A percentile compares a stretch with the other conserved stretches of the same genome.
Conservation (phyloP, 2,113 vertebrate genomes). For the Protobothrops mucrosquamatus region DNA sequence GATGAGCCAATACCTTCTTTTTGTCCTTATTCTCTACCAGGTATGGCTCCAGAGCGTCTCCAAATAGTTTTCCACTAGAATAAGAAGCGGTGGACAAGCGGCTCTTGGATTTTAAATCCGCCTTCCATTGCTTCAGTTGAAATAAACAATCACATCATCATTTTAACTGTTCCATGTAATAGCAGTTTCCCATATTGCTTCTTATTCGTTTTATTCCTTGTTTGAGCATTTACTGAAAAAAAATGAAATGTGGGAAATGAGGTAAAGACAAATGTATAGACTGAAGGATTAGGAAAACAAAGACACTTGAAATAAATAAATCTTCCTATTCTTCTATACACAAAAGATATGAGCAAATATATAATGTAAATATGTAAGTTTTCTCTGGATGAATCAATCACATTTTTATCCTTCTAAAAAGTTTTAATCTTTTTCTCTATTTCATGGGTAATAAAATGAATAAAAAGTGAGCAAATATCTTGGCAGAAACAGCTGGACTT, state of each 20-base stretch:
- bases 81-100: no score
- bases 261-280: conserved; percentile 65
- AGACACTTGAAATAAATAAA: conserved; percentile 40
- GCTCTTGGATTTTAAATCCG: no score
- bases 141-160: neutral
- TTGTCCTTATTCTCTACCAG: no score
- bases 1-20: no score
- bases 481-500: neutral
- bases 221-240: conserved; percentile 38
- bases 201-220: conserved; percentile 30
- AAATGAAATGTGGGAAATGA: conserved; percentile 46
- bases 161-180: conserved; percentile 20
- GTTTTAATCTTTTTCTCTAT: conserved; percentile 39
- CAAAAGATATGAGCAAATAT: conserved; percentile 54
- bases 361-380: conserved; percentile 65
- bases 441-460: conserved; percentile 14
- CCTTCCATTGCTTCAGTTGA: neutral
- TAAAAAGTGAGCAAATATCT: neutral
- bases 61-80: no score
- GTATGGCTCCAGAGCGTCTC: no score
- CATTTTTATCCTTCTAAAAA: conserved; percentile 42
- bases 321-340: conserved; percentile 50
- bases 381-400: conserved; percentile 53
- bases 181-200: conserved; percentile 14
- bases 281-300: conserved; percentile 31